Base-by-base conservation (phyloP, 2,113 vertebrate species). In the Cebidichthys violaceus region DNA sequence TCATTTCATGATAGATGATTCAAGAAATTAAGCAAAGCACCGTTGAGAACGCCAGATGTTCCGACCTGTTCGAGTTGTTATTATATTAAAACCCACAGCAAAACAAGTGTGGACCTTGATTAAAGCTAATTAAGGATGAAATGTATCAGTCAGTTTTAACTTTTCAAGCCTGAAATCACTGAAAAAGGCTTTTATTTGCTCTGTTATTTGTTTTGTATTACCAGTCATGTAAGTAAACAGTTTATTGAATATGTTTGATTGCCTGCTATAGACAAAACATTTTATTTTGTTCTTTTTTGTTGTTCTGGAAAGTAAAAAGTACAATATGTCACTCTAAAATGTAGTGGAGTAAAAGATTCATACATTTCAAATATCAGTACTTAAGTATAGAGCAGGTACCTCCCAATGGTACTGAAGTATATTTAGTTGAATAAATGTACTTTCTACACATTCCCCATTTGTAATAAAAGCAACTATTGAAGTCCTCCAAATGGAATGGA, bases 1-100 rank as follows among this genome's bases (percentile, higher is more conserved):
- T 45, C 64, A 1, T 62, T 68, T 76, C 60, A 35, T 77, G 54
- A 85, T 68, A 61, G 71, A 85, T 77, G 52, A 72, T 65, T 65
- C 75, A 41, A 59, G 24, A 64, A 76, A 74, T 77, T 67, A 61
- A 78, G 39, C 33, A 69, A 65, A 78, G 35, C 39, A 64, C 75
- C 47, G 57, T 20, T 74, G 79, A 55, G 64, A 15, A 78, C 10
- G 2, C 47, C 69, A 77, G 79, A 70, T 86, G 64, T 60, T 82
- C 65, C 65, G 64, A 79, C 24, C 33, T 55, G 20, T 50, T 61
- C 6, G 72, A 6, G 41, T 31, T 69, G 11, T 66, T 54, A 43
- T 79, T 70, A 70, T 75, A 70, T 75, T 24, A 82, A 50, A 69
- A 78, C 22, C 22, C n/a, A 24, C 45, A 61, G 65, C 59, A 69